phyloP scores from a whole-genome alignment of 37 sponge, comb jelly and placozoan genomes.

The Spongilla lacustris region DNA sequence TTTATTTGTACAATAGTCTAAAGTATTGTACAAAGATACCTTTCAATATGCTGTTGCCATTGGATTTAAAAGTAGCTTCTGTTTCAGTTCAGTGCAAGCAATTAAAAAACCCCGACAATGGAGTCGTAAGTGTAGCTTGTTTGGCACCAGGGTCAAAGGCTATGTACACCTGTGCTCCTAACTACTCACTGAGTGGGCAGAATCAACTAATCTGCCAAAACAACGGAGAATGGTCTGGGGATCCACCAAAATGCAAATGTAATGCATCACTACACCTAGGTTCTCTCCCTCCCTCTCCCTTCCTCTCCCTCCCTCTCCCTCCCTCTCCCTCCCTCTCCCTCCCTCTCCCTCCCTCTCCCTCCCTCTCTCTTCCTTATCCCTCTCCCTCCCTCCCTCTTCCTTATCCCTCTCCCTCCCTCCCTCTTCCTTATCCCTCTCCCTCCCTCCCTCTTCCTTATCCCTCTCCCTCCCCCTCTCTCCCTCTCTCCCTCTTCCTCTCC shows the following conservation, averaged over 20 bases:
- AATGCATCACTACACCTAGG: not conserved
- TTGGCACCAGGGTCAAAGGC: slow-evolving; percentile 17
- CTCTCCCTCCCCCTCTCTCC: not conserved
- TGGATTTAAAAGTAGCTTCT: not conserved
- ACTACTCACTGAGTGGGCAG: slow-evolving; percentile 44
- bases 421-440: not conserved
- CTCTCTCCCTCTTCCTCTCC: no score
- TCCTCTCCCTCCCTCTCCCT: not conserved
- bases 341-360: not conserved
- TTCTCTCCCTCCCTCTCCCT: not conserved
- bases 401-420: not conserved
- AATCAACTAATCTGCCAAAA: slow-evolving; percentile 25
- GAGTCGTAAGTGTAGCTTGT: not conserved
- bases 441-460: not conserved
- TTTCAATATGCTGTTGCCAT: no score
- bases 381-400: not conserved
- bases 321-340: not conserved
- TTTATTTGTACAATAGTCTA: no score
- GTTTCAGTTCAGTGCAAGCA: not conserved
- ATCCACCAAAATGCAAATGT: slow-evolving; percentile 32
- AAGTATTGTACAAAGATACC: no score
- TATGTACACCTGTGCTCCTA: slow-evolving; percentile 27
- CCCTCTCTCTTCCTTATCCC: not conserved
- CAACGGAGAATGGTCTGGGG: slow-evolving; percentile 52
- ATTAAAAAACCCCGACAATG: not conserved